These are phyloP conservation scores for Sebastes matsubarae DNA, from an alignment of 2,797 vertebrate species.

Conservation along the genomic window DNA sequence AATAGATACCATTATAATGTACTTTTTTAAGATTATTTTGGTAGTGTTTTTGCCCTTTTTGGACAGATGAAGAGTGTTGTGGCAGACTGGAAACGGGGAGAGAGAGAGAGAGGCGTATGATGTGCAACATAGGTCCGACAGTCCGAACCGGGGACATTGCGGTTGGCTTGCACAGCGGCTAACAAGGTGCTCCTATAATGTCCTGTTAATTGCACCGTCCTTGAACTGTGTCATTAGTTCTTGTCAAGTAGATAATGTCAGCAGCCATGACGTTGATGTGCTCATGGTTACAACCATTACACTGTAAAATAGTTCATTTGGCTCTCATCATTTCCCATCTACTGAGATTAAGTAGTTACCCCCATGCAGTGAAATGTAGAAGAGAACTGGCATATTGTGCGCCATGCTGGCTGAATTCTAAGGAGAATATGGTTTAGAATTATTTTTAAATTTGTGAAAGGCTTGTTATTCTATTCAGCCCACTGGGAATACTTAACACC, in stretches of 20 bases:
- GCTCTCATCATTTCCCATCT: constrained; percentile 26
- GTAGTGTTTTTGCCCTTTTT: not conserved
- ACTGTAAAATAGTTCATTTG: constrained; percentile 44
- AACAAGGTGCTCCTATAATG: not conserved
- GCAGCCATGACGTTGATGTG: constrained; percentile 21
- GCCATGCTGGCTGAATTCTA: not conserved
- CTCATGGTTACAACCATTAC: constrained; percentile 28
- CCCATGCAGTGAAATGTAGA: constrained; percentile 5
- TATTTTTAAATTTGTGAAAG: not conserved
- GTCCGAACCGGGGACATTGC: not conserved
- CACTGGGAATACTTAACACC: not conserved
- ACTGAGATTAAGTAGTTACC: not conserved
- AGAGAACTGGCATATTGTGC: not conserved
- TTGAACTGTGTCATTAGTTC: constrained; percentile 55
- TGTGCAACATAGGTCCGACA: not conserved
- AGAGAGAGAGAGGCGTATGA: not conserved
- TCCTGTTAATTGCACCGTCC: constrained; percentile 56
- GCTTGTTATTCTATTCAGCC: not conserved
- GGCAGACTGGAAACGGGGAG: not conserved
- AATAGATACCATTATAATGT: not conserved
- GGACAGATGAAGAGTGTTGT: not conserved
- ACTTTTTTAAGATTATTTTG: accelerated
- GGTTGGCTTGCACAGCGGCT: accelerated
- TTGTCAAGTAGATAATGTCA: constrained; percentile 43
- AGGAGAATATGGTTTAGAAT: not conserved